Conservation (phyloP, 2,888 invertebrate genomes). For the Dasypogon diadema region DNA sequence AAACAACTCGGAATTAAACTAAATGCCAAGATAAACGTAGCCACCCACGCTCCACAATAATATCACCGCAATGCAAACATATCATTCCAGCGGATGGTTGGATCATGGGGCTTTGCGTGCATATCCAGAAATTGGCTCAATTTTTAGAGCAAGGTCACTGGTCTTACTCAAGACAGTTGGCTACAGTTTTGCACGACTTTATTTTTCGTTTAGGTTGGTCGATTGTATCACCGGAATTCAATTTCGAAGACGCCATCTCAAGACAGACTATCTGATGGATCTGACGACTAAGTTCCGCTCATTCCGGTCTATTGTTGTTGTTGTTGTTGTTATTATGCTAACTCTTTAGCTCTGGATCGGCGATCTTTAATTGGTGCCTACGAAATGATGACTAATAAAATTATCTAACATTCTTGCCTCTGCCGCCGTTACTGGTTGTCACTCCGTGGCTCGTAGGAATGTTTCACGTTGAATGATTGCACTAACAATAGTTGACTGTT, state of each 20-base stretch:
- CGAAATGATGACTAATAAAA: slow-evolving; percentile 12
- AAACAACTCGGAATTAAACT: slow-evolving; percentile 1
- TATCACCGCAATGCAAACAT: not conserved
- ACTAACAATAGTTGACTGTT: slow-evolving; percentile 22
- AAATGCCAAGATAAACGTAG: slow-evolving; percentile 14
- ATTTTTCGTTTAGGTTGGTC: not conserved
- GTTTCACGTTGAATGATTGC: slow-evolving; percentile 25
- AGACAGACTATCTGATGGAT: slow-evolving; percentile 3
- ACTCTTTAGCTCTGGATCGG: not conserved
- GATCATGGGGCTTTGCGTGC: not conserved
- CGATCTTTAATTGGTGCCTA: slow-evolving; percentile 8
- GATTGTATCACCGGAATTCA: slow-evolving; percentile 29
- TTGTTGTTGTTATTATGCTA: not conserved
- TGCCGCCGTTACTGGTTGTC: not conserved
- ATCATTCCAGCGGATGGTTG: not conserved
- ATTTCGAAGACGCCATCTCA: not conserved
- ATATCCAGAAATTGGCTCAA: slow-evolving; percentile 20
- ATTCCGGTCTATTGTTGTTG: slow-evolving; percentile 4
- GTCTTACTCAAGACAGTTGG: not conserved
- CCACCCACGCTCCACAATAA: slow-evolving; percentile 6
- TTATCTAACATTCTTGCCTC: slow-evolving; percentile 12
- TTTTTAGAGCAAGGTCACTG: slow-evolving; percentile 28
- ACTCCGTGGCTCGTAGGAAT: not conserved
- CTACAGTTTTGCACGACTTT: not conserved
- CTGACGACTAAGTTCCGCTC: not conserved